Conservation (phyloP, 2,113 vertebrate species). For the Jaculus jaculus region DNA sequence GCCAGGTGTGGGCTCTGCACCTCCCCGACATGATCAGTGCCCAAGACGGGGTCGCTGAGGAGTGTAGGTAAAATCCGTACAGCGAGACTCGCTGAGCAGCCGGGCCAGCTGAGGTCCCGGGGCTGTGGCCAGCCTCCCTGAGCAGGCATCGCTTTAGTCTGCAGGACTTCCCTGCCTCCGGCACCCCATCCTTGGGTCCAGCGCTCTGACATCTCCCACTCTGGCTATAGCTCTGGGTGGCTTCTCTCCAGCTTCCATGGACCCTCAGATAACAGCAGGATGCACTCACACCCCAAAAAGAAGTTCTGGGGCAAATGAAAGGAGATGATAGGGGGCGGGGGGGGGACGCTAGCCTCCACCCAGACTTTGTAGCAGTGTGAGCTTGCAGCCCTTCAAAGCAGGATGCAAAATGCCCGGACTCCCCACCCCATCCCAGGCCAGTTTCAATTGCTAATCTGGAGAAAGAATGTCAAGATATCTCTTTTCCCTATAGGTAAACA, state of each 20-base stretch:
- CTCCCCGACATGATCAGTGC: background rate
- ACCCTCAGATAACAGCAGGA: too few relatives aligned
- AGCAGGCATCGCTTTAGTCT: background rate
- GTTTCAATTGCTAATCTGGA: background rate
- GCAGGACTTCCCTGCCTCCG: background rate
- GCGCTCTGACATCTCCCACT: background rate
- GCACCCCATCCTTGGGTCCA: background rate
- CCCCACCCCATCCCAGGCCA: too few relatives aligned
- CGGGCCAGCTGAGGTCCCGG: background rate
- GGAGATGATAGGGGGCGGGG: too few relatives aligned
- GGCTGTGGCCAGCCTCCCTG: background rate
- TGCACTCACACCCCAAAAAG: background rate
- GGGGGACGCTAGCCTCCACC: background rate
- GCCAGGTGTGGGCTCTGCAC: rapidly evolving
- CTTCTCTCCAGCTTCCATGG: background rate
- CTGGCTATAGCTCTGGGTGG: background rate
- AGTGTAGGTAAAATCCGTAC: background rate
- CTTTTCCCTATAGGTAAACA: background rate
- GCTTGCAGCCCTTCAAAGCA: background rate
- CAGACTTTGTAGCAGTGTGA: too few relatives aligned
- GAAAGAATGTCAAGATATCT: background rate
- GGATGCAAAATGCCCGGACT: background rate
- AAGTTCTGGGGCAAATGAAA: background rate
- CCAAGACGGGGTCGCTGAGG: background rate
- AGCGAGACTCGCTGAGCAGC: too few relatives aligned